Percentiles rank a stretch among this genome's conserved stretches.
Conservation (phyloP, 2,888 invertebrate species). For the Nomada ruficornis region DNA sequence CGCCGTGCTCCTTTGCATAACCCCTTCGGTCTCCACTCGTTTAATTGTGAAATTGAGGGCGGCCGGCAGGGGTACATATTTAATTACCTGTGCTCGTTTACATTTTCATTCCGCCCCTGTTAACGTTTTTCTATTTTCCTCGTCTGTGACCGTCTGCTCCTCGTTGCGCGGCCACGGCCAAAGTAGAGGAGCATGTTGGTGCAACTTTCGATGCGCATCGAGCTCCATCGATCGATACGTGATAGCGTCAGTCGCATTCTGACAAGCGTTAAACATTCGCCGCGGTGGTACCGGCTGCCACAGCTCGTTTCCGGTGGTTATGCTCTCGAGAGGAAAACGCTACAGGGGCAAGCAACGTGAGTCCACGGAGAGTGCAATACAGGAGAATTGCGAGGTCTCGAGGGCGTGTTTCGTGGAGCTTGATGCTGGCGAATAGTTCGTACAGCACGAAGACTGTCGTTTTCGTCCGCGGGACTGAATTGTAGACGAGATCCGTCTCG, state of each 20-base stretch:
- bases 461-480: slow-evolving; percentile 71
- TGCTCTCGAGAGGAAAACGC: slow-evolving; percentile 62
- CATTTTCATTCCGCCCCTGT: slow-evolving; percentile 19
- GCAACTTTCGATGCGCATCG: slow-evolving; percentile 18
- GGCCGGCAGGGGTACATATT: slow-evolving; percentile 41
- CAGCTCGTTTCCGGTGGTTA: slow-evolving; percentile 62
- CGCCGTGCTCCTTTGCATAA: slow-evolving; percentile 49
- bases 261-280: slow-evolving; percentile 39
- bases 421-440: slow-evolving; percentile 77
- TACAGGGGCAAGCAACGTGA: slow-evolving; percentile 23
- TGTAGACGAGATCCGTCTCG: slow-evolving; percentile 66
- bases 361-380: slow-evolving; percentile 12
- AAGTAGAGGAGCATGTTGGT: neutral
- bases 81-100: slow-evolving; percentile 48
- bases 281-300: slow-evolving; percentile 23
- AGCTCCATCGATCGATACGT: slow-evolving; percentile 10
- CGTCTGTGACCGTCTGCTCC: neutral
- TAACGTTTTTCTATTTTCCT: slow-evolving; percentile 5
- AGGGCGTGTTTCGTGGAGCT: slow-evolving; percentile 60
- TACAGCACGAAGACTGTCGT: slow-evolving; percentile 74
- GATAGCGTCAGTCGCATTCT: slow-evolving; percentile 22
- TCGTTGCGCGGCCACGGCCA: neutral
- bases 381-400: slow-evolving; percentile 44
- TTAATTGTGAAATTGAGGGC: slow-evolving; percentile 57
- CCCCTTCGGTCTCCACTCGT: slow-evolving; percentile 35